Evolutionary conservation across 2,113 vertebrate species (phyloP).

Genomic region (Siniperca knerii): DNA sequence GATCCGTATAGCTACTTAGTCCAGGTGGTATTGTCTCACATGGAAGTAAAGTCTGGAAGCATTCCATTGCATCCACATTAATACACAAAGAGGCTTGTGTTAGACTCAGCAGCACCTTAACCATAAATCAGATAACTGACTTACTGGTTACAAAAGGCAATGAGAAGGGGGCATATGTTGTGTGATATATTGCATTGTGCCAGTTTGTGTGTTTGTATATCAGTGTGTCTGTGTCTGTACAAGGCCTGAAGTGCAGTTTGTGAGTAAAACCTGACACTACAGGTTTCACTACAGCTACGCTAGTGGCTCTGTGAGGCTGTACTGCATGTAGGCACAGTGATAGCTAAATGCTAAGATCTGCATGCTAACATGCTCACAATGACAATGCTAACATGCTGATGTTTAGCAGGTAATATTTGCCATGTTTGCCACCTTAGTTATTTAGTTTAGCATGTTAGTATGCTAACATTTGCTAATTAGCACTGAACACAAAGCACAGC

Average conservation of each 20-base stretch:
- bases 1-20: neutral
- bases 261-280: neutral
- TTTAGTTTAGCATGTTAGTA: neutral
- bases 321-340: neutral
- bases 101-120: conserved; percentile 12
- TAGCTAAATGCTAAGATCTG: neutral
- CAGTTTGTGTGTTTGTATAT: neutral
- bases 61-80: conserved; percentile 44
- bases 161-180: conserved; percentile 2
- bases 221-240: neutral
- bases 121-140: conserved; percentile 64
- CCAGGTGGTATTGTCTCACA: conserved; percentile 37
- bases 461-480: neutral
- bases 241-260: neutral
- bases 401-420: too few species aligned
- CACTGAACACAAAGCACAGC: neutral
- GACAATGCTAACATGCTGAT: neutral
- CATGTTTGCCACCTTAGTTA: neutral
- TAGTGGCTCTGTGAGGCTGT: neutral
- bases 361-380: neutral
- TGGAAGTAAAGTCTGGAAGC: conserved; percentile 26
- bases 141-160: conserved; percentile 35
- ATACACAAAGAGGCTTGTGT: conserved; percentile 66
- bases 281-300: neutral
- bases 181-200: neutral